These are phyloP conservation scores for Hyphantria cunea DNA, from an alignment of 1,140 invertebrate genomes.

Conservation along the genomic window DNA sequence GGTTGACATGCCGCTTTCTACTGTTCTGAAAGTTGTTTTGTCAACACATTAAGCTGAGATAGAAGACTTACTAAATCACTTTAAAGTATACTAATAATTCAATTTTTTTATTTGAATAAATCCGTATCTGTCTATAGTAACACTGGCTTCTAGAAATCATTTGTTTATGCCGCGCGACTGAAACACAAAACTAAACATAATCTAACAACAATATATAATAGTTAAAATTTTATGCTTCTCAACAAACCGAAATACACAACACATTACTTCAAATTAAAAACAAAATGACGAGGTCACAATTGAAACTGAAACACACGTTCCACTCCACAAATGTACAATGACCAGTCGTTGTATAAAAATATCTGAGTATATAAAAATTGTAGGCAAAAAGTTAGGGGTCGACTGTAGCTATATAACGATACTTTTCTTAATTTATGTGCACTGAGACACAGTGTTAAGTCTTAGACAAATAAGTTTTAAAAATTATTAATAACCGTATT, in stretches of 20 bases:
- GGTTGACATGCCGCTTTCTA: too few relatives aligned
- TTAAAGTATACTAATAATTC: too few relatives aligned
- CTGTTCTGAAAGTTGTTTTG: too few relatives aligned
- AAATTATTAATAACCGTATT: too few relatives aligned
- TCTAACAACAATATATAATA: slow-evolving; percentile 35
- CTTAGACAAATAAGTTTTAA: too few relatives aligned
- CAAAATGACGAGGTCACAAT: not conserved
- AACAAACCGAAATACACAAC: slow-evolving; percentile 3
- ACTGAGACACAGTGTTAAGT: slow-evolving; percentile 9
- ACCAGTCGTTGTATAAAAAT: slow-evolving; percentile 39
- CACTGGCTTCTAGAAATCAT: too few relatives aligned
- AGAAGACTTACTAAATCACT: too few relatives aligned
- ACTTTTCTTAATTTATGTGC: slow-evolving; percentile 11
- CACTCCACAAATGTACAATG: slow-evolving; percentile 20
- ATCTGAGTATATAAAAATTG: slow-evolving; percentile 37
- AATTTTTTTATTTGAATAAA: too few relatives aligned
- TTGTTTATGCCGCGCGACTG: not conserved
- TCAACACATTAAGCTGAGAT: too few relatives aligned
- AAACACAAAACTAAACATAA: slow-evolving; percentile 29
- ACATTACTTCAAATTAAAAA: not conserved
- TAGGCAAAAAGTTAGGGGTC: slow-evolving; percentile 34
- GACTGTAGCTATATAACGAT: slow-evolving; percentile 15
- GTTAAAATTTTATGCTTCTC: slow-evolving; percentile 11
- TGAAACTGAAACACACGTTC: slow-evolving; percentile 4
- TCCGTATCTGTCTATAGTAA: too few relatives aligned